Base-by-base conservation (phyloP, 2,113 vertebrate genomes). In the Eretmodus cyanostictus region DNA sequence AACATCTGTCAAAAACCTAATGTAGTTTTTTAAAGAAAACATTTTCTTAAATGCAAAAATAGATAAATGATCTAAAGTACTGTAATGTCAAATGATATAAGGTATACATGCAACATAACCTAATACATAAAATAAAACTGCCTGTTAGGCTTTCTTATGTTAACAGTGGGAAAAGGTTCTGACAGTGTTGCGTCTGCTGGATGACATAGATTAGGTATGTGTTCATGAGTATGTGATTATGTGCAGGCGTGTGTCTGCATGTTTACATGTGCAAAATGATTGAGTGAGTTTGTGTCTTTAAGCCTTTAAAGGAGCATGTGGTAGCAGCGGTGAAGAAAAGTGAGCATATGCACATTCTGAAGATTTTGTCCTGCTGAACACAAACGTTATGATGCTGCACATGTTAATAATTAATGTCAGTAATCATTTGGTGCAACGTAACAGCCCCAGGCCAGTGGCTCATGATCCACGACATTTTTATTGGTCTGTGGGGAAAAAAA, bases 331-430 rank as follows among this genome's bases (percentile, higher is more conserved):
- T 38, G 61, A 38, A 66, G 61, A 66, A 38, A 66, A 66, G 34
- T 66, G 19, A 13, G 34, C 19, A n/a, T 66, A n/a, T 38, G 61
- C 19, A 38, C 6, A 66, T 0, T 38, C 17, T 38, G 61, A 5
- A 8, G 34, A 38, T n/a, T 66, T 22, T 66, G 34, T 38, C 61
- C 61, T 66, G 61, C 31, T 66, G 61, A 66, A 66, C 34, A 66
- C 34, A 66, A 61, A 66, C 4, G 4, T 38, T 66, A n/a, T 66
- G 61, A 66, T 66, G 31, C 31, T 38, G 31, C 34, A 66, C 17
- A 66, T 66, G 61, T 66, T 66, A 38, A 38, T 66, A 66, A 66
- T 66, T 66, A 66, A 66, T 38, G 61, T 38, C 19, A 66, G 61
- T 66, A 66, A 66, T 66, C 61, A 38, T 38, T 66, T 66, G 34